Evolutionary conservation across 2,113 vertebrate species (phyloP).

Genomic region (Crocuta crocuta): DNA sequence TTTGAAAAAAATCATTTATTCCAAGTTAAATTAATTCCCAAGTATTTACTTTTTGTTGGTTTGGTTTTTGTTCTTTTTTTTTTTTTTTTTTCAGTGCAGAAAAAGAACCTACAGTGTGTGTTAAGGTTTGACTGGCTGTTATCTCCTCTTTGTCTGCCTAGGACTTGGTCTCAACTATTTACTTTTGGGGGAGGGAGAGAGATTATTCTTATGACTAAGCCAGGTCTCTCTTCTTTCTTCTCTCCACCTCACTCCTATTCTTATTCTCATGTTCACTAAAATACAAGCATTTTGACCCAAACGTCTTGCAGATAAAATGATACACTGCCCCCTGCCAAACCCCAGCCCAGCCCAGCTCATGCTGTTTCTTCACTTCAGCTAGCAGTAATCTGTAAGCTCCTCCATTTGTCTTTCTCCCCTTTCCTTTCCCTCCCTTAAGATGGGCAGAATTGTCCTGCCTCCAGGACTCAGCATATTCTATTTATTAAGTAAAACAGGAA

Average conservation of each 20-base stretch:
- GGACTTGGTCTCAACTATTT: neutral
- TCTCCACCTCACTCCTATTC: neutral
- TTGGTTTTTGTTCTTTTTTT: neutral
- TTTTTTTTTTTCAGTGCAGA: neutral
- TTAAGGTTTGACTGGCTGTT: neutral
- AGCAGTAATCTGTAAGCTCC: neutral
- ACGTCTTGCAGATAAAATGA: neutral
- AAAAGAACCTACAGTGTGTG: neutral
- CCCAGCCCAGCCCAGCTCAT: neutral
- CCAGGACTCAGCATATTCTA: neutral
- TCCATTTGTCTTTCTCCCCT: neutral
- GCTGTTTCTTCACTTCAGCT: neutral
- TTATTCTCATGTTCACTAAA: neutral
- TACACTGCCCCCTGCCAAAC: neutral
- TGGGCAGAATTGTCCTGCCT: neutral
- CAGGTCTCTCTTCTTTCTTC: neutral
- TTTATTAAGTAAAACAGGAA: neutral
- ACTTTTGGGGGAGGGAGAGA: neutral
- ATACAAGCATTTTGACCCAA: conserved; percentile 2
- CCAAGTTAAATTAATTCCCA: neutral
- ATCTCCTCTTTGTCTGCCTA: neutral
- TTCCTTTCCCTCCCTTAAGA: neutral
- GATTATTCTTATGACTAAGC: neutral
- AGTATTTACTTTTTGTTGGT: neutral
- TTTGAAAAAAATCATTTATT: conserved; percentile 23